Conservation (phyloP, 2,113 vertebrate species). For the Amazona vittata region DNA sequence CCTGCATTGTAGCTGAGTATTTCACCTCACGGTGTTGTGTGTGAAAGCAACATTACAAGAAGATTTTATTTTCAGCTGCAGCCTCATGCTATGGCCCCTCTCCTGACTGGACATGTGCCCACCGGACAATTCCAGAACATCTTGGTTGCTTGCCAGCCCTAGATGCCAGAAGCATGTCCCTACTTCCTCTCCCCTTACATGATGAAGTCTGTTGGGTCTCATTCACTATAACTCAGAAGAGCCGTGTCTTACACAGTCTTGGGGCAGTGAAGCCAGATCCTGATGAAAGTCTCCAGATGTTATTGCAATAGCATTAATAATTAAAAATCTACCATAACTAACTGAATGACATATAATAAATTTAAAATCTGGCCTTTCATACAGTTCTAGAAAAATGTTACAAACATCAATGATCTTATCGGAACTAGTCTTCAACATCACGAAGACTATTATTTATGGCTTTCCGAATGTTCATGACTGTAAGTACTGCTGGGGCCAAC, state of each 20-base stretch:
- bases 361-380: neutral
- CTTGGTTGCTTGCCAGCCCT: constrained; percentile 25
- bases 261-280: neutral
- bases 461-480: neutral
- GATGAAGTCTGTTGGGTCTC: neutral
- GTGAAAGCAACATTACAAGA: neutral
- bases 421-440: rapidly evolving
- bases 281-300: constrained; percentile 16
- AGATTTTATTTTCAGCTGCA: constrained; percentile 28
- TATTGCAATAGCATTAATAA: neutral
- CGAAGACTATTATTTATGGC: neutral
- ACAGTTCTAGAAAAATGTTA: neutral
- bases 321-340: neutral
- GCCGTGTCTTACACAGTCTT: neutral
- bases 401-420: neutral
- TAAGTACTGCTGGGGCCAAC: neutral
- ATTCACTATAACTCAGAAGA: neutral
- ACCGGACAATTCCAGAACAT: constrained; percentile 1
- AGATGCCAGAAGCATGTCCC: constrained; percentile 56
- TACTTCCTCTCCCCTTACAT: neutral
- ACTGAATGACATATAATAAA: neutral
- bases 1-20: neutral
- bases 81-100: neutral
- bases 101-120: constrained; percentile 7
- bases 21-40: neutral